Conservation (phyloP, 2,113 vertebrate genomes). For the Alces alces region DNA sequence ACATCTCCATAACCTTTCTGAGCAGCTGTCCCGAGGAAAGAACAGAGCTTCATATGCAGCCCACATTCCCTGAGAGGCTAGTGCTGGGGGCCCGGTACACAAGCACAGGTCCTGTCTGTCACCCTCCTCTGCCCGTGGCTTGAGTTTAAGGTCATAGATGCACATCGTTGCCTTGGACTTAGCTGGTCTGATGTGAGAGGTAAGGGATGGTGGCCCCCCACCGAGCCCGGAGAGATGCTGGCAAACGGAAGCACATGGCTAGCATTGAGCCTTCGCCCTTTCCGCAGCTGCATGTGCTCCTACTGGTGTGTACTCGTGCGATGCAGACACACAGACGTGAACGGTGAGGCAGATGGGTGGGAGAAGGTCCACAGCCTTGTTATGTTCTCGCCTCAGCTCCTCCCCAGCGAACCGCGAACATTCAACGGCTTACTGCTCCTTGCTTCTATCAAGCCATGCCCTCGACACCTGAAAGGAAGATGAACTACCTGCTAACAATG, state of each 20-base stretch:
- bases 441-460: constrained; percentile 15
- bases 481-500: constrained; percentile 43
- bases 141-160: neutral
- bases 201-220: neutral
- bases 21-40: neutral
- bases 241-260: neutral
- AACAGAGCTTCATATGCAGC: neutral
- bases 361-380: neutral
- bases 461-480: constrained; percentile 25
- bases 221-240: neutral
- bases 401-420: neutral
- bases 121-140: neutral
- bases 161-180: neutral
- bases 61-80: neutral
- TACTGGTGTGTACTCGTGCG: rapidly evolving
- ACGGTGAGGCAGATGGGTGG: neutral
- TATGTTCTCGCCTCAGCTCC: neutral
- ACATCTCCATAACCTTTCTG: rapidly evolving
- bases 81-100: too few species aligned
- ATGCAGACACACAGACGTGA: neutral
- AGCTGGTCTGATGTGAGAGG: neutral
- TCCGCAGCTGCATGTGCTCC: neutral
- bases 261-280: too few species aligned
- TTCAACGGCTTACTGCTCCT: neutral
- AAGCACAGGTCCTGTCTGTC: neutral